Evolutionary conservation across 2,888 invertebrate genomes (phyloP).

Genomic region (Reticulitermes lucifugus): DNA sequence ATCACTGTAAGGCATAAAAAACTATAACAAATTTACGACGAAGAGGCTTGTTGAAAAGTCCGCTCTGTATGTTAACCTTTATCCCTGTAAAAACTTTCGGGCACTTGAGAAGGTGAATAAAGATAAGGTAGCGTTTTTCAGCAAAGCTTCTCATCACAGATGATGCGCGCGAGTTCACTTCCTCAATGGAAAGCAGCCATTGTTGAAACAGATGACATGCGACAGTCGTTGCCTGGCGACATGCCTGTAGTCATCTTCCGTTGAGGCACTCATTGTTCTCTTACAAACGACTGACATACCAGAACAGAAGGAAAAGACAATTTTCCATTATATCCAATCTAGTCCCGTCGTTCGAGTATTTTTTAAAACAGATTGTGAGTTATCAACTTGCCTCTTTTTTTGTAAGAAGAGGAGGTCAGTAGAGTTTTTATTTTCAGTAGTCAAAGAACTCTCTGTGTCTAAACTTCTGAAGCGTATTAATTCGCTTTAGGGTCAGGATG

Average conservation of each 20-base stretch:
- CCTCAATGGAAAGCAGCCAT: conserved; percentile 24
- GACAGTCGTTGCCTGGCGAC: conserved; percentile 21
- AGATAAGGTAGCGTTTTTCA: background rate
- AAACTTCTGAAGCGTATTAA: conserved; percentile 23
- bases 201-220: conserved; percentile 41
- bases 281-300: conserved; percentile 28
- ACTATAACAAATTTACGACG: too few relatives aligned
- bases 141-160: background rate
- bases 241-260: conserved; percentile 7
- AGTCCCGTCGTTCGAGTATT: background rate
- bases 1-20: too few relatives aligned
- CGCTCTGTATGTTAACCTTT: too few relatives aligned
- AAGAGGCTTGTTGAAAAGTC: too few relatives aligned
- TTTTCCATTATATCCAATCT: conserved; percentile 17
- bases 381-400: conserved; percentile 12
- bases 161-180: conserved; percentile 17
- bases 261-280: background rate
- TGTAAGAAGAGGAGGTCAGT: background rate
- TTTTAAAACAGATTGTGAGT: background rate
- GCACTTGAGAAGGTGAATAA: background rate
- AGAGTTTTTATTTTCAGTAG: background rate
- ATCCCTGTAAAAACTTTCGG: background rate
- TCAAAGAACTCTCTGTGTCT: conserved; percentile 14
- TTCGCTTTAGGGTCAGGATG: conserved; percentile 17
- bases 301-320: conserved; percentile 26